A percentile compares a stretch with the other conserved stretches of the same genome.
These are phyloP conservation scores for Podocnemis expansa DNA, from an alignment of 2,113 vertebrate genomes.

Conservation along the genomic window DNA sequence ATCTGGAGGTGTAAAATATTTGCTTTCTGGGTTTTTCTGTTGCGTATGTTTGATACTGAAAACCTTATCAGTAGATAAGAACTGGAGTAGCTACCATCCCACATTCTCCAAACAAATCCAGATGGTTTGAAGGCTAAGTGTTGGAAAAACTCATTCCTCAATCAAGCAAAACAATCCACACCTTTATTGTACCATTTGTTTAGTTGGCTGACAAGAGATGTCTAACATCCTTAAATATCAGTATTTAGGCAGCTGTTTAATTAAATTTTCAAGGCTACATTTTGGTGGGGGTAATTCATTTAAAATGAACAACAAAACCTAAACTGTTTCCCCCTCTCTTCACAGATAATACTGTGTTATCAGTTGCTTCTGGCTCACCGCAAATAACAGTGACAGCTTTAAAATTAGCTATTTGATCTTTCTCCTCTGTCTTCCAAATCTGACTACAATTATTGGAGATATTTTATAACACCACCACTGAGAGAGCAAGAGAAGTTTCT, in stretches of 20 bases:
- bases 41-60: constrained; percentile 55
- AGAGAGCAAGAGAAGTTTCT: neutral
- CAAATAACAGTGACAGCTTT: constrained; percentile 69
- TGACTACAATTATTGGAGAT: constrained; percentile 15
- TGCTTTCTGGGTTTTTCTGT: constrained; percentile 41
- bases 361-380: constrained; percentile 65
- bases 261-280: constrained; percentile 75
- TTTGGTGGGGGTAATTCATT: constrained; percentile 69
- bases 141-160: constrained; percentile 70
- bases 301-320: constrained; percentile 69
- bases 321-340: constrained; percentile 30
- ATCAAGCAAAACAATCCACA: constrained; percentile 68
- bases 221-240: constrained; percentile 63
- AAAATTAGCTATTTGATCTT: constrained; percentile 64
- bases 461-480: constrained; percentile 16
- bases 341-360: constrained; percentile 63
- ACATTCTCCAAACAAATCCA: constrained; percentile 75
- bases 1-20: constrained; percentile 45
- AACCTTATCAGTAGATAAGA: constrained; percentile 76
- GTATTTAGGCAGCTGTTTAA: constrained; percentile 74
- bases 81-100: constrained; percentile 70
- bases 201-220: constrained; percentile 61
- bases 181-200: constrained; percentile 78
- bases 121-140: constrained; percentile 69
- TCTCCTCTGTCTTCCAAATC: constrained; percentile 22